Evolutionary conservation across 2,113 vertebrate genomes (phyloP).

Genomic region (Calyptomena viridis): DNA sequence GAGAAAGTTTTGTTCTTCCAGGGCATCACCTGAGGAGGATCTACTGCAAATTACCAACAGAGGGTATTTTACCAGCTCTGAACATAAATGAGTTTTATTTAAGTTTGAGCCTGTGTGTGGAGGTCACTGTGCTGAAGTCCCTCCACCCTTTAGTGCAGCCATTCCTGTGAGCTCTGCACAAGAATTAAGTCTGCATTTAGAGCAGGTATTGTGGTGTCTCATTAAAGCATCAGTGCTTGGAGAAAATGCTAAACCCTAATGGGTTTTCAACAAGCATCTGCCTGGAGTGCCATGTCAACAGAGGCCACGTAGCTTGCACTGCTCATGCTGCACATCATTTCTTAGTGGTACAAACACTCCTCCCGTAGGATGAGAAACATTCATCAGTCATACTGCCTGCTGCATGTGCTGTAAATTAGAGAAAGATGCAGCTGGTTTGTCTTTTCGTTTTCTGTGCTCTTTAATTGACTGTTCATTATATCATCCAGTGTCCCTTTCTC

Average conservation of each 20-base stretch:
- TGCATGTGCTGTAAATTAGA: not conserved
- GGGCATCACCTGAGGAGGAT: not conserved
- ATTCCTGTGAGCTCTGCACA: not conserved
- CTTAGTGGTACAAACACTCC: fast-evolving
- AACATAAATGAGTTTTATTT: not conserved
- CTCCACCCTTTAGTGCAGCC: not conserved
- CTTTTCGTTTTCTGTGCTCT: not conserved
- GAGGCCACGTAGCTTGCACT: not conserved
- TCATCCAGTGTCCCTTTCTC: conserved; percentile 17
- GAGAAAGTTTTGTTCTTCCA: not conserved
- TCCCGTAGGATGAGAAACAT: not conserved
- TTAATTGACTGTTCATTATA: conserved; percentile 44
- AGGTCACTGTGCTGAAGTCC: not conserved
- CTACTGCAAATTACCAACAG: not conserved
- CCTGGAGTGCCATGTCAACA: not conserved
- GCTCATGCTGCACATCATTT: not conserved
- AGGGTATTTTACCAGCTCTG: not conserved
- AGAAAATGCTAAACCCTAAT: conserved; percentile 43
- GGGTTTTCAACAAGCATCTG: conserved; percentile 31
- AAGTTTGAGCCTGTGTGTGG: not conserved
- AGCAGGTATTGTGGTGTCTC: not conserved
- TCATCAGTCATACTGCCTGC: not conserved
- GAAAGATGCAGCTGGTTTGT: conserved; percentile 40
- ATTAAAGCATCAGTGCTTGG: conserved; percentile 7
- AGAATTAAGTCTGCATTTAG: not conserved